Base-by-base conservation (phyloP, 2,113 vertebrate genomes). In the Hemicordylus capensis region DNA sequence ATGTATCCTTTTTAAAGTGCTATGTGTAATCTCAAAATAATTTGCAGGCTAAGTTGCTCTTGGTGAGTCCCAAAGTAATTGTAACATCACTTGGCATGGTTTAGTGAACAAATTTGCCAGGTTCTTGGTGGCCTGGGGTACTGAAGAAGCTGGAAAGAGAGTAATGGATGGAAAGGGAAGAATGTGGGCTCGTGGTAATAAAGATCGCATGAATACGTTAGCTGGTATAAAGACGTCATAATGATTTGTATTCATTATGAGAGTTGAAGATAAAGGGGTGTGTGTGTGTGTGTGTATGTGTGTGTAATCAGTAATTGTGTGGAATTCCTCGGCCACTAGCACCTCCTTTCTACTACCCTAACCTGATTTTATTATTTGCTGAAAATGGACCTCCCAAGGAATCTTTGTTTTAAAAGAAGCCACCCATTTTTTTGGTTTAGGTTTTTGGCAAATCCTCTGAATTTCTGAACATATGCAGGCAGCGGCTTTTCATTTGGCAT, bases 1-100 rank as follows among this genome's bases (percentile, higher is more conserved):
- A 61, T 22, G 19, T 85, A 59, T 44, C 44, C 54, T 64, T 76
- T 73, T 37, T 76, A 31, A 86, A 12, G 73, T 78, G 72, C 6
- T 80, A 88, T 94, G 88, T 80, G 84, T 91, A 80, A 77, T 85
- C 63, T 92, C 82, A 84, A 89, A 84, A 89, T 91, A 87, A 42
- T 56, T 91, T 91, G 88, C 86, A 93, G 88, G n/a, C 81, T 70
- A 42, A 66, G 73, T 84, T 74, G 70, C 69, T 91, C 76, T 6
- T 14, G 48, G 54, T 20, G 86, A 42, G 22, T 91, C 69, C 86
- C 82, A 7, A 59, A 59, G 80, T 73, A 73, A 81, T n/a, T 91
- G 85, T 46, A 87, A 42, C 37, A 69, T 19, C 0, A 20, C 51
- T 80, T 83, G 88, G 87, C 89, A 56, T 9, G 51, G 3, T 31